Conservation (phyloP, 2,888 invertebrate species). For the Epsilonema sp. region DNA sequence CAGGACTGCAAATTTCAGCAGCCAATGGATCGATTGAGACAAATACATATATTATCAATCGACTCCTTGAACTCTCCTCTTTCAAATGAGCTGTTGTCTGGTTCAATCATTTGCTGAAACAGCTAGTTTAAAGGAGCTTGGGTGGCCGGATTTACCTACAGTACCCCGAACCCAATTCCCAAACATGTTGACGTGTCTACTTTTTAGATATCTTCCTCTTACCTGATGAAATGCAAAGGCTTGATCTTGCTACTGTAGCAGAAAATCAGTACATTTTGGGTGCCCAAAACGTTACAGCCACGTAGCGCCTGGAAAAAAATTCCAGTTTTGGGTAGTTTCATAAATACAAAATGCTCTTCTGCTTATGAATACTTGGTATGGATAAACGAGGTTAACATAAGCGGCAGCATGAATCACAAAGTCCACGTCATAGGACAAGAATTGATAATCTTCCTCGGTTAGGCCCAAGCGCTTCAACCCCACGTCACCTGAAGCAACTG, state of each 20-base stretch:
- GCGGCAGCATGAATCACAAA: constrained; percentile 33
- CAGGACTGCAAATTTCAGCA: too few relatives aligned
- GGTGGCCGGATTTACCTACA: too few relatives aligned
- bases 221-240: constrained; percentile 33
- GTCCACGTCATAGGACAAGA: constrained; percentile 31
- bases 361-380: too few relatives aligned
- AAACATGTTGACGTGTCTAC: not conserved
- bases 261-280: constrained; percentile 32
- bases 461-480: constrained; percentile 30
- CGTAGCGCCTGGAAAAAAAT: constrained; percentile 30
- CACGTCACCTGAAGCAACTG: constrained; percentile 26
- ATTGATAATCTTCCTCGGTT: constrained; percentile 30
- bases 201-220: not conserved
- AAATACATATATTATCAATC: too few relatives aligned
- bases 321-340: too few relatives aligned
- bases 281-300: constrained; percentile 32
- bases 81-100: too few relatives aligned
- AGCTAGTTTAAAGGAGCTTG: too few relatives aligned
- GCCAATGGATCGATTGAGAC: too few relatives aligned
- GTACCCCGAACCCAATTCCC: too few relatives aligned
- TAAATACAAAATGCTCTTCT: too few relatives aligned
- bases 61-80: too few relatives aligned
- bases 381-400: constrained; percentile 33
- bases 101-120: too few relatives aligned
- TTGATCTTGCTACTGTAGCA: constrained; percentile 32